These are phyloP conservation scores for Syritta pipiens DNA, from an alignment of 2,888 invertebrate species.

Conservation along the genomic window DNA sequence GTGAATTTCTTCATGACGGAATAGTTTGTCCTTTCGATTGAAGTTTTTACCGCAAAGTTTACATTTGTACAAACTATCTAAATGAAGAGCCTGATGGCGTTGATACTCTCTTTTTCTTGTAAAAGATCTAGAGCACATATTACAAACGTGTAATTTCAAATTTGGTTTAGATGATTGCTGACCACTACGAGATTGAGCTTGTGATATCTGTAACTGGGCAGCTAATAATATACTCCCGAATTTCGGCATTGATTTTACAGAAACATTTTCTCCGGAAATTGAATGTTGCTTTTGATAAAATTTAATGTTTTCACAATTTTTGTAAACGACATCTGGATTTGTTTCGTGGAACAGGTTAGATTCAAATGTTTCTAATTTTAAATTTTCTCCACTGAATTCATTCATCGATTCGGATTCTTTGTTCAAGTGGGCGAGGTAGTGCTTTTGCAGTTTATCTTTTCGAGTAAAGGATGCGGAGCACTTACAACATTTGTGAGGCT, in stretches of 20 bases:
- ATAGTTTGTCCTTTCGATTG: conserved; percentile 84
- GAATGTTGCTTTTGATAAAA: too few species aligned
- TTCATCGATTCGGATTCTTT: conserved; percentile 73
- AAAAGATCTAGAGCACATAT: conserved; percentile 85
- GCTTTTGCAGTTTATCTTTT: conserved; percentile 85
- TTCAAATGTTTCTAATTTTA: conserved; percentile 38
- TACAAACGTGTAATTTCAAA: conserved; percentile 79
- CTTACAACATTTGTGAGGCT: conserved; percentile 84
- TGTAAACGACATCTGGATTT: too few species aligned
- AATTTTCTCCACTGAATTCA: conserved; percentile 55
- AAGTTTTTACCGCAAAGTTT: conserved; percentile 84
- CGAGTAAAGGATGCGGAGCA: conserved; percentile 85
- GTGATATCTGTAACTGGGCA: conserved; percentile 46
- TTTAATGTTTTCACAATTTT: too few species aligned
- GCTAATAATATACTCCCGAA: conserved; percentile 36
- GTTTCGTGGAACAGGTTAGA: conserved; percentile 61
- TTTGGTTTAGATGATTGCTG: conserved; percentile 34
- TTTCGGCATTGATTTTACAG: conserved; percentile 4
- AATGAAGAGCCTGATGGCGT: conserved; percentile 84
- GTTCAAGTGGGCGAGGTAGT: conserved; percentile 82
- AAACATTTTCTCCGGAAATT: background rate
- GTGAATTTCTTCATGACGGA: conserved; percentile 84
- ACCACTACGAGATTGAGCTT: conserved; percentile 20
- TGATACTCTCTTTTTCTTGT: conserved; percentile 85
- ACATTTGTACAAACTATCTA: conserved; percentile 86